Conservation (phyloP, 2,888 invertebrate species). For the Calephelis perditalis region DNA sequence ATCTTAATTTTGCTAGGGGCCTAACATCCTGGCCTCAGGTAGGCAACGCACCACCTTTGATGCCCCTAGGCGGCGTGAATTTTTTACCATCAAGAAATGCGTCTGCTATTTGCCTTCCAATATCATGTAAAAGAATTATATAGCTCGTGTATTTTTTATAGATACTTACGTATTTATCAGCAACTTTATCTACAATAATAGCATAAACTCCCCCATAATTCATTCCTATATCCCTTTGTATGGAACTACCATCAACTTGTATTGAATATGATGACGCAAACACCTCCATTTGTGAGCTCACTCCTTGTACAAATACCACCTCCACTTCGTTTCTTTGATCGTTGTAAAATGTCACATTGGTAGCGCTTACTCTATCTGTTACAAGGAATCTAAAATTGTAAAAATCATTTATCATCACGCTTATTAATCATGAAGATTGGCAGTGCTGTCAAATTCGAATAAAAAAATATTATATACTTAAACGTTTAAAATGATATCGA, state of each 20-base stretch:
- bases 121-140: background rate
- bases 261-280: constrained; percentile 47
- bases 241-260: constrained; percentile 27
- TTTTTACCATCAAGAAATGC: background rate
- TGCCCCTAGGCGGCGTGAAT: no score
- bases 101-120: no score
- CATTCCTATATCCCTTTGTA: constrained; percentile 37
- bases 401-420: background rate
- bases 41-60: no score
- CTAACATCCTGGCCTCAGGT: no score
- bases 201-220: constrained; percentile 53
- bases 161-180: constrained; percentile 39
- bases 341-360: constrained; percentile 41
- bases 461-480: no score
- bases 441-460: no score
- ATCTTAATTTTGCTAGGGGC: no score
- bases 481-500: no score
- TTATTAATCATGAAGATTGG: background rate
- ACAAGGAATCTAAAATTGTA: constrained; percentile 41
- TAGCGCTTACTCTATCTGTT: constrained; percentile 31
- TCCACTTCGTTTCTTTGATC: constrained; percentile 44
- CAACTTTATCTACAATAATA: constrained; percentile 38
- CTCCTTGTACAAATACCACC: constrained; percentile 31
- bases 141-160: background rate
- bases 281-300: constrained; percentile 46